phyloP scores from a whole-genome alignment of 2,113 vertebrate species.

The Syngnathus floridae region DNA sequence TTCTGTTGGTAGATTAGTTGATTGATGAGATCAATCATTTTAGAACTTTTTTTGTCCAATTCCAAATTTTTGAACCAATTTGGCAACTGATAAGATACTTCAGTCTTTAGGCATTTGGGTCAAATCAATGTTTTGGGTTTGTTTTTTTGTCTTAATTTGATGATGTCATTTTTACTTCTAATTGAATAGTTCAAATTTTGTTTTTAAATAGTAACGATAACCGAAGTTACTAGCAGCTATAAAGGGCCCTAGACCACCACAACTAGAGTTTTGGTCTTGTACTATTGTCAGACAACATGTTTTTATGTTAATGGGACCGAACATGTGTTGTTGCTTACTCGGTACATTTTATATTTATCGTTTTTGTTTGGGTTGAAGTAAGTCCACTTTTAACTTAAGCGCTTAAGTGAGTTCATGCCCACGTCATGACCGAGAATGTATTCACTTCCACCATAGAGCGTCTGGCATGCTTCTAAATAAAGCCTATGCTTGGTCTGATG shows the following conservation, averaged over 20 bases:
- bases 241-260: too few relatives aligned
- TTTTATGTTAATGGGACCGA: background rate
- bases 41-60: background rate
- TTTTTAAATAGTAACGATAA: too few relatives aligned
- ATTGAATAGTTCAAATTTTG: too few relatives aligned
- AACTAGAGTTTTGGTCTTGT: too few relatives aligned
- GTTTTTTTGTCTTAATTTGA: background rate
- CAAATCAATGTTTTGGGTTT: too few relatives aligned
- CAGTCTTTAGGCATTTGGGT: background rate
- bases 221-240: too few relatives aligned
- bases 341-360: background rate
- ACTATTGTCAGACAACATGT: background rate
- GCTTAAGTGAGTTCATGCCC: constrained; percentile 3
- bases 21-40: background rate
- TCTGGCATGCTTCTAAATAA: constrained; percentile 34
- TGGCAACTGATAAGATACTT: background rate
- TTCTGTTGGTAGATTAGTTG: constrained; percentile 25
- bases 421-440: constrained; percentile 12
- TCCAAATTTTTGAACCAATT: background rate
- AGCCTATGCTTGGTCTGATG: constrained; percentile 38
- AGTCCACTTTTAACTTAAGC: background rate
- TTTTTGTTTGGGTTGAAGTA: background rate
- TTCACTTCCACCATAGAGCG: constrained; percentile 15
- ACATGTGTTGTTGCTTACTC: background rate
- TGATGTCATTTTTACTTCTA: too few relatives aligned